phyloP scores from a whole-genome alignment of 2,888 invertebrate species.

The Flabesymbios commensalis region DNA sequence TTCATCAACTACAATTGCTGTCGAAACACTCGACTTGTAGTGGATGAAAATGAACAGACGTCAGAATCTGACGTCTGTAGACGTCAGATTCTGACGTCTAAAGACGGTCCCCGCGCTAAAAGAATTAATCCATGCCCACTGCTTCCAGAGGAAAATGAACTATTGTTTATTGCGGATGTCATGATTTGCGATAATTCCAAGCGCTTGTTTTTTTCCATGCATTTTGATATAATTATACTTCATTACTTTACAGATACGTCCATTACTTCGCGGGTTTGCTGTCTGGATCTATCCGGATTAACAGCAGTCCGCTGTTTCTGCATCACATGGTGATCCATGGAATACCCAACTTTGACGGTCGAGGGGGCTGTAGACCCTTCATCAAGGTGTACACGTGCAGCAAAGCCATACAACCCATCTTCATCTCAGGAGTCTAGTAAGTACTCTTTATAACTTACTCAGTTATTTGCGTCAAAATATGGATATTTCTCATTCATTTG shows the following conservation, averaged over 20 bases:
- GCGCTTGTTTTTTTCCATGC: too few species aligned
- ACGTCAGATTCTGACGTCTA: too few species aligned
- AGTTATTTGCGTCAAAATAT: not conserved
- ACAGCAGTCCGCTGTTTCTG: slow-evolving; percentile 82
- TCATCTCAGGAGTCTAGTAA: slow-evolving; percentile 80
- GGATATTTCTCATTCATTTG: too few species aligned
- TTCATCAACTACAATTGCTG: too few species aligned
- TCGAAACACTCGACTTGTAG: too few species aligned
- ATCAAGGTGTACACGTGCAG: slow-evolving; percentile 78
- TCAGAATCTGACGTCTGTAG: too few species aligned
- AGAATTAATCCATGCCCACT: too few species aligned
- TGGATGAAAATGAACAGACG: too few species aligned
- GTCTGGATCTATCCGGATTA: slow-evolving; percentile 85
- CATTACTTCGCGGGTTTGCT: slow-evolving; percentile 89
- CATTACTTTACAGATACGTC: slow-evolving; percentile 73
- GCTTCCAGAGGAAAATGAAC: too few species aligned
- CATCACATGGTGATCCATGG: slow-evolving; percentile 85
- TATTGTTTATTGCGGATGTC: too few species aligned
- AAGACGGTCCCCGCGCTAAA: too few species aligned
- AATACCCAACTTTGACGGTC: slow-evolving; percentile 72
- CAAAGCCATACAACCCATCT: slow-evolving; percentile 87
- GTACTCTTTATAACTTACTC: slow-evolving; percentile 41
- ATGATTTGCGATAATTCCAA: too few species aligned
- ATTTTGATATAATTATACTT: not conserved
- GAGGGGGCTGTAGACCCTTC: slow-evolving; percentile 66